Evolutionary conservation across 2,888 invertebrate genomes (phyloP), one percentile per base, ranked within the genome.

Genomic region (Heliconius cydno): DNA sequence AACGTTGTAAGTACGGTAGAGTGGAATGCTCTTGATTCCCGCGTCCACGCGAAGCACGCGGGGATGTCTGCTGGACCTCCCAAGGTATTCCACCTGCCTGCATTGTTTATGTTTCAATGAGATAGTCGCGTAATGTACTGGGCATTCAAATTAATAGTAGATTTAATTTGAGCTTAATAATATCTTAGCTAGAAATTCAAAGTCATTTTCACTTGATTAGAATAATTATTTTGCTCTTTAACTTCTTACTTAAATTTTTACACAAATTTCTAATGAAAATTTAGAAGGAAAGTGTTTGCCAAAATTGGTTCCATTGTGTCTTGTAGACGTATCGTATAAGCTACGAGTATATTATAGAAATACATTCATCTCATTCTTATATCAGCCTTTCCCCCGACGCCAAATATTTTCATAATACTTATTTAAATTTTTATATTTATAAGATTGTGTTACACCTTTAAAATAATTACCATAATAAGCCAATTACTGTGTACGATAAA

Each of bases 341-440:
- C 34, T 34, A 34, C 34, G 34, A 34, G 34, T n/a, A 77, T 71
- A 68, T 71, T 52, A 76, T 65, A 70, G 34, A 73, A 79, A 34
- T 34, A 77, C 77, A 60, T 74, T 70, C 60, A 77, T 81, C 81
- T 81, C 79, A 77, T 81, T 81, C 77, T 77, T 25, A 70, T 77
- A 81, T 79, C 79, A 79, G 75, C 57, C 12, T 63, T 41, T 70
- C 9, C n/a, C 15, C 73, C 46, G 25, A 46, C 63, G 63, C 9
- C 30, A 34, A 57, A 52, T 52, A 57, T 73, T 57, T 28, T 57
- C 34, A 34, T 57, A 22, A 28, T 28, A 28, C 28, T 28, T 3
- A 25, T 25, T 25, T 63, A 2, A 52, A 19, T 52, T 52, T 52
- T 19, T 15, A 15, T 52, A 52, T 19, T 7, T 34, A 52, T 52